Conservation (phyloP, 2,797 vertebrate genomes). For the Adelosebastes latens region DNA sequence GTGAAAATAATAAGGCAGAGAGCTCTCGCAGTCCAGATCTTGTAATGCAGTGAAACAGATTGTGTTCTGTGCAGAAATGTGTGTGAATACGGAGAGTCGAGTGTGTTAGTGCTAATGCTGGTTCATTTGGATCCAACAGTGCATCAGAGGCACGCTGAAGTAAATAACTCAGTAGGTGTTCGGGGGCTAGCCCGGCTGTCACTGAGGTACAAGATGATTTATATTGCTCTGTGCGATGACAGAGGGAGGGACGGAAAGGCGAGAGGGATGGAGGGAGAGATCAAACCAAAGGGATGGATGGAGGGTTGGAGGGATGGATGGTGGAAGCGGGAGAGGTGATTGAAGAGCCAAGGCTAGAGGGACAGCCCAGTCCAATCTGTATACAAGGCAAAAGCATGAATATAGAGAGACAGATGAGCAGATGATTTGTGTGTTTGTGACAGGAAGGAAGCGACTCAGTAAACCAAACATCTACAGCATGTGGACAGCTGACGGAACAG, state of each 20-base stretch:
- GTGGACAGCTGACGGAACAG: not conserved
- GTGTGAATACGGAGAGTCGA: conserved; percentile 9
- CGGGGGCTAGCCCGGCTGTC: conserved; percentile 37
- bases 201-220: conserved; percentile 49
- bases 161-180: conserved; percentile 60
- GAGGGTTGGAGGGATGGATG: conserved; percentile 28
- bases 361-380: conserved; percentile 48
- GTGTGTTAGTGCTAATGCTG: conserved; percentile 14
- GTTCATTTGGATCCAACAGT: conserved; percentile 13
- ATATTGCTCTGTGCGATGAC: conserved; percentile 38
- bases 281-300: conserved; percentile 34
- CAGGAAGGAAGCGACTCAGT: not conserved
- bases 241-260: conserved; percentile 9
- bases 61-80: not conserved
- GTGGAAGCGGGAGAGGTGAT: conserved; percentile 45
- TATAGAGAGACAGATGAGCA: conserved; percentile 15
- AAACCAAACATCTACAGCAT: conserved; percentile 15
- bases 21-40: conserved; percentile 40
- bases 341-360: conserved; percentile 59
- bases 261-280: conserved; percentile 24
- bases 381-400: conserved; percentile 31
- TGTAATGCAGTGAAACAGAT: conserved; percentile 42
- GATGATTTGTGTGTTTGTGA: conserved; percentile 43
- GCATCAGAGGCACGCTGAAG: conserved; percentile 34
- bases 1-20: conserved; percentile 59